Base-by-base conservation (phyloP, 2,888 invertebrate genomes). In the Agriopis marginaria region DNA sequence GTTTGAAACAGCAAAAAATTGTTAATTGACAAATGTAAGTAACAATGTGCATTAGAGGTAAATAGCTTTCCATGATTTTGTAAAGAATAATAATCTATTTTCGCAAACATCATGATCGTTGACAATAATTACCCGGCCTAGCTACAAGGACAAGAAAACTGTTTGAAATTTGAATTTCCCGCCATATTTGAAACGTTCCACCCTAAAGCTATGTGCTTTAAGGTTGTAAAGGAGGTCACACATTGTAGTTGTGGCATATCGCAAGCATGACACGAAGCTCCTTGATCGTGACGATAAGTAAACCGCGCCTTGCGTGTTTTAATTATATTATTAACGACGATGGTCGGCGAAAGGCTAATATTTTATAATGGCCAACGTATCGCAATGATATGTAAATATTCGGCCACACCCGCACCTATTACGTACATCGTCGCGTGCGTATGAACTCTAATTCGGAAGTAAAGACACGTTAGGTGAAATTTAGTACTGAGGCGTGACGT, bases 301-400 rank as follows among this genome's bases (percentile, higher is more conserved):
- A 82, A 84, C 91, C 92, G 87, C 91, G 86, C 92, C 92, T 92
- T 89, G 90, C 93, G 91, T 92, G 92, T 91, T 93, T 93, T 94
- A 94, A 94, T 94, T 94, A 93, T 92, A 92, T 93, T 92, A 93
- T 92, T 93, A 93, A 93, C 90, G 90, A 88, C 87, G 88, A 87
- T 87, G 90, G 84, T 82, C 86, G 87, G 85, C 89, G 86, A 90
- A 92, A 91, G 91, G 90, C 87, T 93, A 91, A 93, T 93, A 92
- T 92, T 93, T 93, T 91, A 88, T 91, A 91, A 93, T 92, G 89
- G 91, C 82, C 79, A 79, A 86, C 86, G 89, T 91, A 93, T 91
- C 89, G 91, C 94, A 92, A 94, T 93, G 93, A 93, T 93, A 94
- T 94, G 93, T 94, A 93, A 94, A 94, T 94, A 93, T 90, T 85